These are phyloP conservation scores for Pogonocichla stellata DNA, from an alignment of 2,113 vertebrate species.

Conservation along the genomic window DNA sequence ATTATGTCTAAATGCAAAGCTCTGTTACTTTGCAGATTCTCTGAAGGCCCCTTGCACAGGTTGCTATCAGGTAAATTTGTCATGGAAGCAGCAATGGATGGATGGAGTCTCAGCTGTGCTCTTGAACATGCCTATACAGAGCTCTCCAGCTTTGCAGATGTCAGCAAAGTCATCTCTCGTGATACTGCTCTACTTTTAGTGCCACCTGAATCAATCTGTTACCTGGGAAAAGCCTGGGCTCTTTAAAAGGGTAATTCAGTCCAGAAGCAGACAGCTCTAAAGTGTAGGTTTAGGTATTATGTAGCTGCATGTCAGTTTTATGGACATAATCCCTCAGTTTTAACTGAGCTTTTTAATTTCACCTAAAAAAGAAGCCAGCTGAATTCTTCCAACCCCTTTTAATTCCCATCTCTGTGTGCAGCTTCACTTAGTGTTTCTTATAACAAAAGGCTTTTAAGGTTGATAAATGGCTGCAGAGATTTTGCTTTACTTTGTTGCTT, in stretches of 20 bases:
- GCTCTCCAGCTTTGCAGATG: not conserved
- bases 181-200: not conserved
- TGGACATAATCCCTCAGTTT: constrained; percentile 19
- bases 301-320: not conserved
- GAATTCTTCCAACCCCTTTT: constrained; percentile 10
- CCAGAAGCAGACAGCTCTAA: not conserved
- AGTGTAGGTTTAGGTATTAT: not conserved
- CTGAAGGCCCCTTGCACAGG: not conserved
- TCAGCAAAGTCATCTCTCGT: not conserved
- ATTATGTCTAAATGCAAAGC: not conserved
- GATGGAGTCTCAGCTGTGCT: not conserved
- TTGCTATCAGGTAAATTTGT: not conserved
- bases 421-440: constrained; percentile 51
- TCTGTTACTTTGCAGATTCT: not conserved
- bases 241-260: not conserved
- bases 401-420: constrained; percentile 27
- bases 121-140: not conserved
- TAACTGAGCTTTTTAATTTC: constrained; percentile 36
- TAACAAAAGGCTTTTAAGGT: constrained; percentile 63
- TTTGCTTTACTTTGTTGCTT: constrained; percentile 69
- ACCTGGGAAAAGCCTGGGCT: not conserved
- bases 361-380: not conserved
- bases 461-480: constrained; percentile 63
- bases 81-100: not conserved
- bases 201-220: not conserved